Evolutionary conservation across 2,113 vertebrate species (phyloP).

Genomic region (Sceloporus undulatus): DNA sequence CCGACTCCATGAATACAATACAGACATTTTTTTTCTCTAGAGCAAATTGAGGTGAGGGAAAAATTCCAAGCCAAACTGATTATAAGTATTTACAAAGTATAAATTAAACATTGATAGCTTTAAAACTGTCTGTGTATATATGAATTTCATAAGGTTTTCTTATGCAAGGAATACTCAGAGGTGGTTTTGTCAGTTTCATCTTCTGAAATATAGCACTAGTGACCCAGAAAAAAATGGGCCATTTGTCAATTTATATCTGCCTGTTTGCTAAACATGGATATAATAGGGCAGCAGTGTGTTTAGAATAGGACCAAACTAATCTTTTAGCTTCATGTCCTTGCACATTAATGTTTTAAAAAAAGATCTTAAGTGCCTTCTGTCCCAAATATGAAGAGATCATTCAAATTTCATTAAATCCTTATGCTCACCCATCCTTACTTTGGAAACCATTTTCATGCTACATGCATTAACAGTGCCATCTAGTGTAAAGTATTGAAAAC

Average conservation of each 20-base stretch:
- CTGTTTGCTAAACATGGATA: too few relatives aligned
- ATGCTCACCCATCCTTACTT: background rate
- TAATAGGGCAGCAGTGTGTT: background rate
- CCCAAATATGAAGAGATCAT: background rate
- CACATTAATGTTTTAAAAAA: background rate
- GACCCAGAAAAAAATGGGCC: background rate
- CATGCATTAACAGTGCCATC: constrained; percentile 56
- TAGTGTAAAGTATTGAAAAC: constrained; percentile 49
- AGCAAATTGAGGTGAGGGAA: too few relatives aligned
- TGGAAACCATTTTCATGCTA: background rate
- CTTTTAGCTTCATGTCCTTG: background rate
- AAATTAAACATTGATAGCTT: too few relatives aligned
- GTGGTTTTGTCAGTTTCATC: too few relatives aligned
- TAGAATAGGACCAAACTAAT: background rate
- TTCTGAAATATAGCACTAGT: background rate
- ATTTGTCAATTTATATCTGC: background rate
- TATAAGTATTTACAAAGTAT: too few relatives aligned
- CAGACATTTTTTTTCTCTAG: too few relatives aligned
- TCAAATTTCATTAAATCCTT: background rate
- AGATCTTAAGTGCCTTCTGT: background rate
- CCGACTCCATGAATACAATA: too few relatives aligned
- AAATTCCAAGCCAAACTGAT: too few relatives aligned
- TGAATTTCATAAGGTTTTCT: too few relatives aligned
- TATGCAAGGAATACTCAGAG: too few relatives aligned
- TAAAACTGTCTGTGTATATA: too few relatives aligned